Evolutionary conservation across 1,140 invertebrate species (phyloP).

Genomic region (Ptiloglossa arizonensis): DNA sequence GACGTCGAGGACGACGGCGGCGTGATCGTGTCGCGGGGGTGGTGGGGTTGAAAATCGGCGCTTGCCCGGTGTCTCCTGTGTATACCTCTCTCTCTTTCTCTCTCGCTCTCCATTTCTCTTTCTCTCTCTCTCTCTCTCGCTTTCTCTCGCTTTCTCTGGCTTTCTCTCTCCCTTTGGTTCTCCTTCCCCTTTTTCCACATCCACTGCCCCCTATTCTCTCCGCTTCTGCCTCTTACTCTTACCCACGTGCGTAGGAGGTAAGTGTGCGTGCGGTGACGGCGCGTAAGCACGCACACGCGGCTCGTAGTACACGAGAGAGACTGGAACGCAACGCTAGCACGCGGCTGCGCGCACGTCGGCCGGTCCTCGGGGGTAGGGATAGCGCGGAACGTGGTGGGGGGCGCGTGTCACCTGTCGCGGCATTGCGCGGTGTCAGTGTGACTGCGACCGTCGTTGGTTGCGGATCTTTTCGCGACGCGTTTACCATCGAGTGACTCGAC

Average conservation of each 20-base stretch:
- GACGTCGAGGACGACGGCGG: conserved; percentile 34
- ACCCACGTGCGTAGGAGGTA: conserved; percentile 52
- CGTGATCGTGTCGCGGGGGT: conserved; percentile 49
- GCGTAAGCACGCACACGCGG: conserved; percentile 45
- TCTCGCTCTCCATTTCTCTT: conserved; percentile 8
- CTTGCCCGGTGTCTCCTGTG: conserved; percentile 49
- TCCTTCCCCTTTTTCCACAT: conserved; percentile 25
- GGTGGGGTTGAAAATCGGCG: conserved; percentile 62
- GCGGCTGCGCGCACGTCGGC: conserved; percentile 20
- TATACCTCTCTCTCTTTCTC: conserved; percentile 11
- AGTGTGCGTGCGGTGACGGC: conserved; percentile 22
- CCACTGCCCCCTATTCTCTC: conserved; percentile 20
- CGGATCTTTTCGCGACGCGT: conserved; percentile 29
- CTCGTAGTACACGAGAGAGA: neutral
- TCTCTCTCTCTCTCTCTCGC: too few relatives aligned
- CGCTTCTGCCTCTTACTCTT: conserved; percentile 13
- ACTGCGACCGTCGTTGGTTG: conserved; percentile 54
- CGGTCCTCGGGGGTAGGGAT: neutral
- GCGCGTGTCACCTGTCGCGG: conserved; percentile 55
- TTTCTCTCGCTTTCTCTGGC: too few relatives aligned
- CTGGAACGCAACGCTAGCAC: conserved; percentile 5
- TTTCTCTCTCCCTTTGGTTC: conserved; percentile 6
- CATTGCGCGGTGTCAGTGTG: conserved; percentile 51
- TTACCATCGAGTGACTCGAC: neutral
- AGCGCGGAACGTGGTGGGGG: conserved; percentile 38